These are phyloP conservation scores for Drosophila basisetae DNA, from an alignment of 2,888 invertebrate genomes.

Conservation along the genomic window DNA sequence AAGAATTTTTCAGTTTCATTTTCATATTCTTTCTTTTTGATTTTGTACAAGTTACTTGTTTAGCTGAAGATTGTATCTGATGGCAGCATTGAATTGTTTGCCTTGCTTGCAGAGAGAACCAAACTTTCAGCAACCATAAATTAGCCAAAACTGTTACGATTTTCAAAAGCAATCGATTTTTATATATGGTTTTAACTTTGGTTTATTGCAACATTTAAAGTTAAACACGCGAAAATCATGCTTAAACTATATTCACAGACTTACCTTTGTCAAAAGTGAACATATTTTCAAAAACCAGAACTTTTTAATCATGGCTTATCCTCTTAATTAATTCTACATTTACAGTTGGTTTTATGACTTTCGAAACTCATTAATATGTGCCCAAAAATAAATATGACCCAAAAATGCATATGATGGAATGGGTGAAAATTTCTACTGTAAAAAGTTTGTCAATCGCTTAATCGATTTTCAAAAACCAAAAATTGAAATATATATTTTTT, in stretches of 20 bases:
- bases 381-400: not conserved
- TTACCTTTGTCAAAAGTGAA: not conserved
- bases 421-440: not conserved
- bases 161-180: not conserved
- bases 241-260: not conserved
- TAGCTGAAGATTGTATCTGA: constrained; percentile 19
- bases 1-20: constrained; percentile 21
- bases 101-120: constrained; percentile 7
- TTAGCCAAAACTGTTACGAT: not conserved
- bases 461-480: not conserved
- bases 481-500: not conserved
- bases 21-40: constrained; percentile 1
- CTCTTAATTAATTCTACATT: not conserved
- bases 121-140: constrained; percentile 2
- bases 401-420: not conserved
- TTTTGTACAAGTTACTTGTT: constrained; percentile 17
- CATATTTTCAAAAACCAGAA: not conserved
- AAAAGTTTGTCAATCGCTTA: not conserved
- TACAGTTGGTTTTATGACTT: not conserved
- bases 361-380: not conserved
- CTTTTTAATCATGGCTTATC: not conserved
- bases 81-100: constrained; percentile 26
- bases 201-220: not conserved
- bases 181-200: not conserved
- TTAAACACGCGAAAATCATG: not conserved